Evolutionary conservation across 2,113 vertebrate species (phyloP), one percentile per base, ranked within the genome.

Genomic region (Brachypteracias leptosomus): DNA sequence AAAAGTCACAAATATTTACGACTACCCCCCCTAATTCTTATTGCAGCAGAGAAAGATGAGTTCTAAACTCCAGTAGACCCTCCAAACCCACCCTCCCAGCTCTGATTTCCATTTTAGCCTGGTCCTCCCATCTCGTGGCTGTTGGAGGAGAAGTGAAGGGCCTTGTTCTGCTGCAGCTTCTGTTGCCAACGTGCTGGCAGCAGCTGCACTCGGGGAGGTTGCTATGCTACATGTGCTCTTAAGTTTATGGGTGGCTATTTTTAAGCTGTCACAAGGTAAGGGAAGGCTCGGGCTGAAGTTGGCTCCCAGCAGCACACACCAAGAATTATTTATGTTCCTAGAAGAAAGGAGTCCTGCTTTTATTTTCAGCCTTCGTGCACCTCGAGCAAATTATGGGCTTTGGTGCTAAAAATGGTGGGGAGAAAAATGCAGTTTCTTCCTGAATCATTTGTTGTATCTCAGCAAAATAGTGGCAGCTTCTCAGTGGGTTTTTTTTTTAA

Each of bases 241-340:
- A 38, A 72, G 89, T 90, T 87, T 90, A 21, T 51, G 86, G 59
- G 14, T 36, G 85, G 80, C 89, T 97, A 91, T 97, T 96, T 96
- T 96, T 96, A 96, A 90, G 35, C 81, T 59, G 85, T 97, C 96
- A 94, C 89, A 95, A 97, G 96, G 97, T 96, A 81, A 96, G 85
- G 51, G 78, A 28, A 28, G 29, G 92, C 87, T 88, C 42, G 25
- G 71, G 80, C 73, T 63, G 18, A 63, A 95, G 95, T 47, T 87
- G 85, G 93, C 93, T 95, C 83, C 79, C 80, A 93, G 92, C 90
- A 88, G 80, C 17, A 91, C 93, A 65, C 80, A 77, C 90, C 84
- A 49, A 55, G 67, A 82, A 82, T 65, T 58, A 65, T 28, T 95
- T 28, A 13, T 57, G 40, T 93, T 89, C 85, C 88, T 95, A 42